Conservation (phyloP, 1,140 invertebrate genomes). For the Centruroides sculpturatus region DNA sequence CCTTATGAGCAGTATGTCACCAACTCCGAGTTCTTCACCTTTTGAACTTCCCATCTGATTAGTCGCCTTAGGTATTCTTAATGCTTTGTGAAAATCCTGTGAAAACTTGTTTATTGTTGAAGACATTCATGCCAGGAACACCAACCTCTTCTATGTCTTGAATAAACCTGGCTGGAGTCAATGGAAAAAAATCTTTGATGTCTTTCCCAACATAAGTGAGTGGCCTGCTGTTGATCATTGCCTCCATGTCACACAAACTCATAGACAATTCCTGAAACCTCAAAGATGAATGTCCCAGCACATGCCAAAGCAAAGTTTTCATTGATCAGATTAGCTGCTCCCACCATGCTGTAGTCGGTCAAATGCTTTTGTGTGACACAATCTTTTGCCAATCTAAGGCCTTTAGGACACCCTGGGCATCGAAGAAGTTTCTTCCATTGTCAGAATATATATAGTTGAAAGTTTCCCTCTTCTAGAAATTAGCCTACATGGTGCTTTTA, state of each 20-base stretch:
- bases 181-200: conserved; percentile 1
- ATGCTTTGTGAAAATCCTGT: neutral
- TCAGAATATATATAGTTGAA: conserved; percentile 5
- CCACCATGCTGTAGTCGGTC: neutral
- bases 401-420: no score
- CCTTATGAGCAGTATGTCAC: neutral
- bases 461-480: conserved; percentile 21
- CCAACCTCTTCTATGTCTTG: neutral
- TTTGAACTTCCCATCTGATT: neutral
- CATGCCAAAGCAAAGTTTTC: neutral
- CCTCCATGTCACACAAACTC: conserved; percentile 11
- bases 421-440: conserved; percentile 9
- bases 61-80: neutral
- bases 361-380: no score
- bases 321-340: neutral
- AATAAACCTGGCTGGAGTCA: conserved; percentile 3
- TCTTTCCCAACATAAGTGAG: conserved; percentile 13
- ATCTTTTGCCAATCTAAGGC: no score
- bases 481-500: conserved; percentile 29
- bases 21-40: neutral
- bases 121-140: neutral
- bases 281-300: neutral
- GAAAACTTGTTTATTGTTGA: neutral
- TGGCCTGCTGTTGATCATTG: conserved; percentile 12
- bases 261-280: conserved; percentile 12